phyloP scores from a whole-genome alignment of 2,888 invertebrate genomes.

The Villa cingulata region DNA sequence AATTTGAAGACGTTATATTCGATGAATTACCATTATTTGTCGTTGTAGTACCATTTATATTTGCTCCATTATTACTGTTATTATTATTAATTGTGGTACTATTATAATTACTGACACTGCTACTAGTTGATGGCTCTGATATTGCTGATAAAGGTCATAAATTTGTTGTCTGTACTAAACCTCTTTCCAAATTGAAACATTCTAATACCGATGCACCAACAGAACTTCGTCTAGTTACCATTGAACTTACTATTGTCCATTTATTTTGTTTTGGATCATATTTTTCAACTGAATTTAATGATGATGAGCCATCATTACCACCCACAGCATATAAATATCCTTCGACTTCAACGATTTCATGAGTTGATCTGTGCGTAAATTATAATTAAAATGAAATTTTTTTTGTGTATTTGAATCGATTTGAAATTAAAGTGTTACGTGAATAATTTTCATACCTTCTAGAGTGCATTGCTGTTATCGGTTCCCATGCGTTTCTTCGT shows the following conservation, averaged over 20 bases:
- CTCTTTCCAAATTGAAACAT: constrained; percentile 45
- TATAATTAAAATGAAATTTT: background rate
- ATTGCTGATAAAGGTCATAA: constrained; percentile 35
- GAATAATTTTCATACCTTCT: constrained; percentile 42
- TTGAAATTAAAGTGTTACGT: background rate
- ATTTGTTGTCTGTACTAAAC: constrained; percentile 36
- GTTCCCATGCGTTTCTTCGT: constrained; percentile 51
- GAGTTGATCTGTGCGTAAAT: constrained; percentile 41
- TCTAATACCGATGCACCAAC: constrained; percentile 53
- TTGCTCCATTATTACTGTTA: background rate
- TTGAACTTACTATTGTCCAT: constrained; percentile 51
- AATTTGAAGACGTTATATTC: too few relatives aligned
- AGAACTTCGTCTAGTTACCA: constrained; percentile 49
- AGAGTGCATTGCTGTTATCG: constrained; percentile 52
- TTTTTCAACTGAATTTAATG: constrained; percentile 52
- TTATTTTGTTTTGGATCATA: constrained; percentile 51
- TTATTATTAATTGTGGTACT: background rate
- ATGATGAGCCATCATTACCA: constrained; percentile 56
- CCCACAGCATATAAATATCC: constrained; percentile 50
- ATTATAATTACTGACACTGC: background rate
- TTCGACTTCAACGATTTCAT: constrained; percentile 52
- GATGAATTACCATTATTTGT: too few relatives aligned
- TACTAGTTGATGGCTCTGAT: constrained; percentile 21
- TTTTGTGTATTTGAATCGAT: background rate
- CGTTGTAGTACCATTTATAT: background rate